Evolutionary conservation across 1,140 invertebrate species (phyloP), one percentile per base, ranked within the genome.

Genomic region (Teleogryllus occipitalis): DNA sequence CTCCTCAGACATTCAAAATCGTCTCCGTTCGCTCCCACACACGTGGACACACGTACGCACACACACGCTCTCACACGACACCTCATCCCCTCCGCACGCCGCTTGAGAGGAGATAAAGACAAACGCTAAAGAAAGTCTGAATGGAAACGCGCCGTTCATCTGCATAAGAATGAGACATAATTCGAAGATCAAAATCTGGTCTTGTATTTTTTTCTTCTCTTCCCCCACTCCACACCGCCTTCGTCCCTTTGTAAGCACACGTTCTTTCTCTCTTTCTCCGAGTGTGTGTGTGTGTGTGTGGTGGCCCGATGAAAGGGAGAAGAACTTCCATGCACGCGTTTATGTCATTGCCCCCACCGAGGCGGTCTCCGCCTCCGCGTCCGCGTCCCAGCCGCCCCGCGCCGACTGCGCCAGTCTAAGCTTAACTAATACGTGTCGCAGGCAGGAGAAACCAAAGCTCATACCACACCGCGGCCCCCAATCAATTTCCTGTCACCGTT

Each of bases 101-200:
- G 54, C 27, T 39, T 39, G 1, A 39, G 27, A 39, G 54, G 7
- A 65, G 54, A 65, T 65, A 65, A 65, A 65, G 54, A 65, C 54
- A 65, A 65, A 65, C 54, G 54, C 54, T 14, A 18, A 65, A 65
- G 54, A 65, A 65, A 65, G 54, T 39, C 54, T 65, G 54, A 65
- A 65, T 65, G 54, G 18, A 18, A 65, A 65, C 10, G 1, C 54
- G 10, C 54, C 18, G 27, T 18, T 65, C 54, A 65, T 65, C 54
- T 65, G 18, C 54, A 65, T 65, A 65, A 65, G 54, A 65, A 65
- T 65, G 54, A 65, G 54, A 65, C 54, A 65, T 65, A 65, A 65
- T 65, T 65, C 54, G 10, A 10, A 65, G 54, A 65, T 65, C 54
- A 65, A 18, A 65, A 65, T 65, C 54, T 65, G 10, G 18, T 18